Evolutionary conservation across 1,140 invertebrate genomes (phyloP), one percentile per base, ranked within the genome.

Genomic region (Maniola jurtina): DNA sequence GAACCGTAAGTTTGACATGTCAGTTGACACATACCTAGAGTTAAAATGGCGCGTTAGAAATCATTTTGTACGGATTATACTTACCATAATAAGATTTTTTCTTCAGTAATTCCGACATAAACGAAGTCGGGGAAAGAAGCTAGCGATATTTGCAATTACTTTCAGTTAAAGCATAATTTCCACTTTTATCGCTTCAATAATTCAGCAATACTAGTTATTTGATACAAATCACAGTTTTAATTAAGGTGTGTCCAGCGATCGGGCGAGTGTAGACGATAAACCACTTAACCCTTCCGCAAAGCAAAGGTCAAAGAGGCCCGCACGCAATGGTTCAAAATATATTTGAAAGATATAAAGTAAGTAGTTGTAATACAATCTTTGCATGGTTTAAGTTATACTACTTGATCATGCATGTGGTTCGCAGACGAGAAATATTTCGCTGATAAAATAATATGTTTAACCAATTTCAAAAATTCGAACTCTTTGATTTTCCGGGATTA

Each of bases 241-340:
- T 71, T 71, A 71, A 71, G 70, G 70, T 71, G 70, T 71, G 70
- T 64, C 66, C 57, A 52, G 58, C 42, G 45, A 62, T 68, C 48
- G 69, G 61, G 40, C 54, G 61, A 62, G 48, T 68, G 66, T 64
- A 64, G 36, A 60, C 66, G 61, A 78, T 78, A 78, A 76, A 77
- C 72, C 71, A 73, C 66, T 71, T 76, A 73, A 77, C 76, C 75
- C 73, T 68, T 70, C 67, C 72, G 65, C 68, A 66, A 60, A 62
- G 57, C 61, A 79, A 75, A 81, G 81, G 81, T 86, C 81, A 73
- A 67, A 62, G 76, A 77, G 77, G 73, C 68, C 73, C 77, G 77
- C 84, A 84, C 79, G 84, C 82, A 86, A 80, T 72, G 64, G 76
- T 34, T 55, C 54, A 35, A 55, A 77, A 70, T 62, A 73, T 72